Base-by-base conservation (phyloP, 2,113 vertebrate genomes). In the Butorides virescens region DNA sequence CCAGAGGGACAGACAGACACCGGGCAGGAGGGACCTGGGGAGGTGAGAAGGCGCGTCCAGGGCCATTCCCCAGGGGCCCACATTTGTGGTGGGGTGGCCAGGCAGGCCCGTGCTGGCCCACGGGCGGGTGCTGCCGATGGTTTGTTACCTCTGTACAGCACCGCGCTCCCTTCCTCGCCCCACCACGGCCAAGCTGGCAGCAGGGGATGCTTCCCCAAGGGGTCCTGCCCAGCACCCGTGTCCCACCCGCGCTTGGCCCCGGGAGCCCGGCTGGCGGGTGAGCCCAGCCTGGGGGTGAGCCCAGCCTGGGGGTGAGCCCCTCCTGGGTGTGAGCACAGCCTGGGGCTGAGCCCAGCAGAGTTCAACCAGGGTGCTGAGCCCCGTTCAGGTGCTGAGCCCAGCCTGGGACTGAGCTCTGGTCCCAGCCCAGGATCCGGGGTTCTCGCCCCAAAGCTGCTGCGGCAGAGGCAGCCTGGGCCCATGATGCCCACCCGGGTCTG, bases 91-190 rank as follows among this genome's bases (percentile, higher is more conserved):
- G 15, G 27, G 25, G 66, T 72, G 66, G 29, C 25, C 1, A 2
- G 76, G 46, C 76, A 88, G 85, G 42, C 16, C 47, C 4, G 1
- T 36, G 73, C 15, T 52, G 20, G 26, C 56, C 58, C 27, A 18
- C 0, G 3, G 58, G 20, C 1, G 0, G 36, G 66, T 62, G 32
- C 46, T 39, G 39, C 1, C 2, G n/a, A 20, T 1, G 3, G 25
- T 55, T 65, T 17, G 16, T 37, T 49, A 25, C 25, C 52, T 83
- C 82, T 53, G 15, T 23, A 29, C 50, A 55, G 25, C 21, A 7
- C 22, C 3, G 0, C 17, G 18, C 44, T 34, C 46, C 42, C 74
- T 75, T 27, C 27, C 53, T 25, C 1, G 0, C 26, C 42, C 18
- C 1, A 1, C 47, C 39, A 4, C 1, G 5, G 73, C 66, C 42